A percentile compares a stretch with the other conserved stretches of the same genome.
Evolutionary conservation across 2,797 vertebrate genomes (phyloP).

Genomic region (Cetoscarus ocellatus): DNA sequence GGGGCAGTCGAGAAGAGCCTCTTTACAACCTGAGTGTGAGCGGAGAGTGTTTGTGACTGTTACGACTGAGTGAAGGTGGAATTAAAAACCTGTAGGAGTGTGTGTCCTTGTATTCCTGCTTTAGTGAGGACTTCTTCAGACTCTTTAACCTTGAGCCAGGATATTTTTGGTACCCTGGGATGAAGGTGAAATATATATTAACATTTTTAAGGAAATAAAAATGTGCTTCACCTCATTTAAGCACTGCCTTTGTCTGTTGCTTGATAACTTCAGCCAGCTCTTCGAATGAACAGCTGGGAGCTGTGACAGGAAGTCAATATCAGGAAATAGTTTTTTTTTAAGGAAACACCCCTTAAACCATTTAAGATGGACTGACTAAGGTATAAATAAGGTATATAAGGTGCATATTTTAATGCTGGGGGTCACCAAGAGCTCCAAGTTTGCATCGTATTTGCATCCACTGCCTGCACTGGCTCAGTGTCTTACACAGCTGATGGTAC

Average conservation of each 20-base stretch:
- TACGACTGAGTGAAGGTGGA: slow-evolving; percentile 14
- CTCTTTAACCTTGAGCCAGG: neutral
- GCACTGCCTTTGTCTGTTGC: neutral
- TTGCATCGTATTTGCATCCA: too few species aligned
- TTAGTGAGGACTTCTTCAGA: slow-evolving; percentile 1
- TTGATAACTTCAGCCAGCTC: neutral
- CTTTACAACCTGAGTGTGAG: slow-evolving; percentile 1
- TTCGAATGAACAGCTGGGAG: slow-evolving; percentile 4
- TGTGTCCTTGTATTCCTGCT: neutral
- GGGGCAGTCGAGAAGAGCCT: slow-evolving; percentile 26
- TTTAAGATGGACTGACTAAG: too few species aligned
- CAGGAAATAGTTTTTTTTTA: neutral
- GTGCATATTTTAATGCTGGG: too few species aligned
- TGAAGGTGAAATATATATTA: neutral
- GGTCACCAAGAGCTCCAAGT: too few species aligned
- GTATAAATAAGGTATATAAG: too few species aligned
- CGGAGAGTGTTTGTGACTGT: slow-evolving; percentile 17
- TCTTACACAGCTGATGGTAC: too few species aligned
- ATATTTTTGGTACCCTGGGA: neutral
- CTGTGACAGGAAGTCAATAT: neutral
- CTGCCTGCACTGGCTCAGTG: too few species aligned
- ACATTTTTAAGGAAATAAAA: neutral
- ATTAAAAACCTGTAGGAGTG: slow-evolving; percentile 21
- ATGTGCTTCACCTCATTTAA: neutral
- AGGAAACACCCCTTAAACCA: too few species aligned